Evolutionary conservation across 2,888 invertebrate genomes (phyloP).

Genomic region (Tetragnatha montana): DNA sequence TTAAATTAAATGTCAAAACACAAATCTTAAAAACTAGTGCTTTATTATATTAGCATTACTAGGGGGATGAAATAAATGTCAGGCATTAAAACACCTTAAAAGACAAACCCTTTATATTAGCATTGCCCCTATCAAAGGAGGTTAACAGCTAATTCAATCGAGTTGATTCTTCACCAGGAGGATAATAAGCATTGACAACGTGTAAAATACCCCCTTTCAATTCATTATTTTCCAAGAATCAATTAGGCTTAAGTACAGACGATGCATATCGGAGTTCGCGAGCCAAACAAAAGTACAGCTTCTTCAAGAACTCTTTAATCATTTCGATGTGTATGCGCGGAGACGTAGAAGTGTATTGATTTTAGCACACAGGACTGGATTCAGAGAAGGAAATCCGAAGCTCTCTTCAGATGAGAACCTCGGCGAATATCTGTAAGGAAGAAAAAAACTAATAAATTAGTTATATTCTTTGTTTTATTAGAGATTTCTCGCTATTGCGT

Average conservation of each 20-base stretch:
- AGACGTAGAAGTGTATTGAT: constrained; percentile 38
- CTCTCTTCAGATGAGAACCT: constrained; percentile 6
- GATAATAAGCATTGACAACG: not conserved
- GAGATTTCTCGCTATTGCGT: constrained; percentile 40
- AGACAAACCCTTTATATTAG: not conserved
- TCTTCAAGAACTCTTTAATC: constrained; percentile 43
- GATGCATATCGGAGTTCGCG: constrained; percentile 36
- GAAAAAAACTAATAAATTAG: constrained; percentile 47
- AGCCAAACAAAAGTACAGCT: constrained; percentile 19
- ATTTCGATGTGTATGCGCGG: constrained; percentile 26
- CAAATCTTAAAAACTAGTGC: not conserved
- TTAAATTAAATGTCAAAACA: no score
- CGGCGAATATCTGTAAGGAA: not conserved
- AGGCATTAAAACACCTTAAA: not conserved
- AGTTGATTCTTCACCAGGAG: not conserved
- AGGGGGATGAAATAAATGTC: not conserved
- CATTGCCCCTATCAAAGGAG: not conserved
- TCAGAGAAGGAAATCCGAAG: constrained; percentile 17
- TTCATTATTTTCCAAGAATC: constrained; percentile 33
- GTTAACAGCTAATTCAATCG: not conserved
- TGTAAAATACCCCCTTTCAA: not conserved
- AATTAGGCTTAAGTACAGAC: constrained; percentile 25
- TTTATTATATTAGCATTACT: not conserved
- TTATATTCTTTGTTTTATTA: constrained; percentile 39
- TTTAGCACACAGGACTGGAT: constrained; percentile 19